These are phyloP conservation scores for Lasaia peninsularis DNA, from an alignment of 1,140 invertebrate genomes.

Conservation along the genomic window DNA sequence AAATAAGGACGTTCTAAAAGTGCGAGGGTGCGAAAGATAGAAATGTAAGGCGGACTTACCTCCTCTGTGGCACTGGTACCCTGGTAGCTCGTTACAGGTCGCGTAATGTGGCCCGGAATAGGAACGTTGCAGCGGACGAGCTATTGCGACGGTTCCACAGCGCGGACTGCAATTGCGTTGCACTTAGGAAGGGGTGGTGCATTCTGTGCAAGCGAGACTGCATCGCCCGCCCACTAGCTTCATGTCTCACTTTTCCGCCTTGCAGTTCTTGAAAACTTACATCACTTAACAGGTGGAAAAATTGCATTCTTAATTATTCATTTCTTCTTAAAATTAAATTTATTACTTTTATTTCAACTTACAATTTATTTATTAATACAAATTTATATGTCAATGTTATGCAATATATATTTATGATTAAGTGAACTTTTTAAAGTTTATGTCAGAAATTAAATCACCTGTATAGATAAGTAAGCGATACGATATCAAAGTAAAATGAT, in stretches of 20 bases:
- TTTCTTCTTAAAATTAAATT: not conserved
- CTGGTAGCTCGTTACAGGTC: slow-evolving; percentile 70
- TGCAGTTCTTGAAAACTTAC: slow-evolving; percentile 60
- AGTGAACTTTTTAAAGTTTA: not conserved
- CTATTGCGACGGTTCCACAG: slow-evolving; percentile 48
- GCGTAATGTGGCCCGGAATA: slow-evolving; percentile 50
- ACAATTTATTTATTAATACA: not conserved
- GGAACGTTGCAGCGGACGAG: slow-evolving; percentile 47
- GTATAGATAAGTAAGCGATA: not conserved
- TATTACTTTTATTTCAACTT: not conserved
- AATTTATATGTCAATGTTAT: not conserved
- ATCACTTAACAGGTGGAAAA: slow-evolving; percentile 46
- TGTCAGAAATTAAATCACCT: not conserved
- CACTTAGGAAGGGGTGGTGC: slow-evolving; percentile 63
- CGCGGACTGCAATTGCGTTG: slow-evolving; percentile 62
- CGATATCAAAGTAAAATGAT: slow-evolving; percentile 1
- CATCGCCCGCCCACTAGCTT: slow-evolving; percentile 69
- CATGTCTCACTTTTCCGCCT: slow-evolving; percentile 73
- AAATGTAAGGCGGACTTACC: slow-evolving; percentile 65
- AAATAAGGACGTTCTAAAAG: slow-evolving; percentile 32
- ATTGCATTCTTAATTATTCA: slow-evolving; percentile 5
- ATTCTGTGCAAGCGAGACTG: slow-evolving; percentile 71
- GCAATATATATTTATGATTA: not conserved
- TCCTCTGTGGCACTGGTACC: slow-evolving; percentile 47
- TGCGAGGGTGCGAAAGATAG: slow-evolving; percentile 44